Evolutionary conservation across 2,113 vertebrate species (phyloP).

Genomic region (Hirundichthys speculiger): DNA sequence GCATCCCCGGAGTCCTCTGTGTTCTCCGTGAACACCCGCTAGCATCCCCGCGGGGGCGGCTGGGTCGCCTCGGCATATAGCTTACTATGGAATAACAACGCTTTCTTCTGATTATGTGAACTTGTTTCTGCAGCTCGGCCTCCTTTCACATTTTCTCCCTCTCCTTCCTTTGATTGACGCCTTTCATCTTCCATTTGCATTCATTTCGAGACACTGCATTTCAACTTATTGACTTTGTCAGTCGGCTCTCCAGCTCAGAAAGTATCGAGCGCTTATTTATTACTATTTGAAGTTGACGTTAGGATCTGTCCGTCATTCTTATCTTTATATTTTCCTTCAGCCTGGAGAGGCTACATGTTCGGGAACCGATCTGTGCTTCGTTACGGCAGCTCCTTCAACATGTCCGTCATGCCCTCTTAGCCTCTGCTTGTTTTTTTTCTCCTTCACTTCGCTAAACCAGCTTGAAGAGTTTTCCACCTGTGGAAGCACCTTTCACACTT

Average conservation of each 20-base stretch:
- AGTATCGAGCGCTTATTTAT: conserved; percentile 3
- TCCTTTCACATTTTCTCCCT: conserved; percentile 1
- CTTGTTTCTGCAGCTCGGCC: conserved; percentile 4
- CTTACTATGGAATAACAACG: conserved; percentile 27
- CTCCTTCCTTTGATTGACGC: not conserved
- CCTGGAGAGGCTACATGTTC: conserved; percentile 1
- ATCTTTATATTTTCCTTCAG: conserved; percentile 4
- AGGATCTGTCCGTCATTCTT: conserved; percentile 26
- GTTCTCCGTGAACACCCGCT: not conserved
- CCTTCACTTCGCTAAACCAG: conserved; percentile 16
- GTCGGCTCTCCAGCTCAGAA: not conserved
- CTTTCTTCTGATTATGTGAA: conserved; percentile 39
- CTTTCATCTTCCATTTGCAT: conserved; percentile 34
- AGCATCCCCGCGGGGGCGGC: conserved; percentile 19
- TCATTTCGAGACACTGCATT: conserved; percentile 28
- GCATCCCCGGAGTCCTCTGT: conserved; percentile 23
- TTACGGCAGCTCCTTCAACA: conserved; percentile 28
- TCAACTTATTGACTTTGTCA: conserved; percentile 10
- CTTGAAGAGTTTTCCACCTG: conserved; percentile 20
- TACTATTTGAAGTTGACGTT: conserved; percentile 38
- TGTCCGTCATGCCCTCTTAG: conserved; percentile 19
- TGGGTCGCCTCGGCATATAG: conserved; percentile 37
- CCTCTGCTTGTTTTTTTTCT: conserved; percentile 12
- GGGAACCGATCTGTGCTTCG: conserved; percentile 9
- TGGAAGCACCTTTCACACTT: conserved; percentile 19